phyloP scores from a whole-genome alignment of 2,113 vertebrate species.

The Epinephelus fuscoguttatus region DNA sequence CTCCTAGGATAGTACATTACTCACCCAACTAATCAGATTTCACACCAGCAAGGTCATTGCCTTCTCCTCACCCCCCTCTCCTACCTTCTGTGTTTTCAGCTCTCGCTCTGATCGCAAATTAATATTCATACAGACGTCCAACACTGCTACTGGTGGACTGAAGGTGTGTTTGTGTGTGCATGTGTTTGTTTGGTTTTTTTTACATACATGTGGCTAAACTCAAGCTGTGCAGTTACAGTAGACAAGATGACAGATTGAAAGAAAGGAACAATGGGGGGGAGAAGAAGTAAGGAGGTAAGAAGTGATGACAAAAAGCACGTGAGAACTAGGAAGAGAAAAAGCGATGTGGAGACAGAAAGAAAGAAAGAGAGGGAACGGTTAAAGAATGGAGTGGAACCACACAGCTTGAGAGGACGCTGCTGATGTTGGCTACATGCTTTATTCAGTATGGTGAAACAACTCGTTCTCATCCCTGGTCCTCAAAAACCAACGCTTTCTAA shows the following conservation, averaged over 20 bases:
- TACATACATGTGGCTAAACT: neutral
- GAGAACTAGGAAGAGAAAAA: neutral
- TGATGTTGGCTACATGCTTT: slow-evolving; percentile 1
- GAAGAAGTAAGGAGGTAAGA: neutral
- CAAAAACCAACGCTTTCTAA: too few species aligned
- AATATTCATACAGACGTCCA: slow-evolving; percentile 38
- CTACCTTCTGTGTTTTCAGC: neutral
- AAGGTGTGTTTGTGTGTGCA: neutral
- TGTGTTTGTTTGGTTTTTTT: neutral
- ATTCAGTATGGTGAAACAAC: neutral
- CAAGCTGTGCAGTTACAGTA: neutral
- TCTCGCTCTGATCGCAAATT: slow-evolving; percentile 43
- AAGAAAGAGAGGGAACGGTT: neutral
- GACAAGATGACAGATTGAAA: neutral
- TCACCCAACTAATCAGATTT: slow-evolving; percentile 49
- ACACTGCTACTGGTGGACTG: neutral
- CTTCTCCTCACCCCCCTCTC: neutral
- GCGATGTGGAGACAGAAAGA: neutral
- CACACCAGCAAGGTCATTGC: slow-evolving; percentile 40
- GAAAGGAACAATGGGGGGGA: neutral
- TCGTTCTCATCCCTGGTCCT: too few species aligned
- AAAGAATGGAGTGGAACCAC: neutral
- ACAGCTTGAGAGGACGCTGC: neutral
- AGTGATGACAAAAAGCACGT: neutral
- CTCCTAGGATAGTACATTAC: slow-evolving; percentile 31